A percentile compares a stretch with the other conserved stretches of the same genome.
These are phyloP conservation scores for Glaucomys volans DNA, from an alignment of 2,113 vertebrate species.

Conservation along the genomic window DNA sequence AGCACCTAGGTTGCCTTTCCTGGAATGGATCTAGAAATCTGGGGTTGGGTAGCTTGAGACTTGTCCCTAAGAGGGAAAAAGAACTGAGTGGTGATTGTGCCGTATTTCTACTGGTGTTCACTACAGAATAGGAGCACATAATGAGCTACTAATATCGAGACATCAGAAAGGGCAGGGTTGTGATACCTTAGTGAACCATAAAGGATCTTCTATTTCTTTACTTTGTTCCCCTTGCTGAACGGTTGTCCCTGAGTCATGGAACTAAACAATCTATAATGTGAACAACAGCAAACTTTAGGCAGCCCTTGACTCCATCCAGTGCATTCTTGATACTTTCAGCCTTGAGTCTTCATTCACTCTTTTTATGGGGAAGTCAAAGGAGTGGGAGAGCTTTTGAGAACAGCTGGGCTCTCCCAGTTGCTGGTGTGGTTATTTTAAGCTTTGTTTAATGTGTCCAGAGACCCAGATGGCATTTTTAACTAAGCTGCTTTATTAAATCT, in stretches of 20 bases:
- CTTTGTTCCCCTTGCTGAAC: background rate
- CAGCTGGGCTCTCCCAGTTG: slow-evolving; percentile 83
- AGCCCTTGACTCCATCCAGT: background rate
- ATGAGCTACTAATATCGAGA: background rate
- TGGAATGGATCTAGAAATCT: background rate
- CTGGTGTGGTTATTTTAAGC: slow-evolving; percentile 83
- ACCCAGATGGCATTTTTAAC: slow-evolving; percentile 81
- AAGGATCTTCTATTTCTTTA: background rate
- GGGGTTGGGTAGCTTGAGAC: background rate
- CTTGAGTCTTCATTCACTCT: slow-evolving; percentile 51
- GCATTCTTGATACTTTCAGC: slow-evolving; percentile 51
- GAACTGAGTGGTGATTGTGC: background rate
- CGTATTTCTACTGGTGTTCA: background rate
- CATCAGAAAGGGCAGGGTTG: background rate
- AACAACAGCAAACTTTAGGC: slow-evolving; percentile 7
- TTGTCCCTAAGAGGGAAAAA: background rate
- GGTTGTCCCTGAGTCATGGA: background rate
- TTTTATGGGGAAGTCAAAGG: slow-evolving; percentile 65
- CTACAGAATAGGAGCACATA: background rate
- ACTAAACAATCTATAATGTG: background rate
- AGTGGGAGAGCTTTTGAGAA: slow-evolving; percentile 72
- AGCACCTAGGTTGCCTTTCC: background rate
- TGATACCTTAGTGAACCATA: background rate
- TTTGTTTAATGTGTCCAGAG: slow-evolving; percentile 80
- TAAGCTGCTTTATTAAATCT: slow-evolving; percentile 77